Conservation (phyloP, 2,797 vertebrate species). For the Propithecus deckenii region DNA sequence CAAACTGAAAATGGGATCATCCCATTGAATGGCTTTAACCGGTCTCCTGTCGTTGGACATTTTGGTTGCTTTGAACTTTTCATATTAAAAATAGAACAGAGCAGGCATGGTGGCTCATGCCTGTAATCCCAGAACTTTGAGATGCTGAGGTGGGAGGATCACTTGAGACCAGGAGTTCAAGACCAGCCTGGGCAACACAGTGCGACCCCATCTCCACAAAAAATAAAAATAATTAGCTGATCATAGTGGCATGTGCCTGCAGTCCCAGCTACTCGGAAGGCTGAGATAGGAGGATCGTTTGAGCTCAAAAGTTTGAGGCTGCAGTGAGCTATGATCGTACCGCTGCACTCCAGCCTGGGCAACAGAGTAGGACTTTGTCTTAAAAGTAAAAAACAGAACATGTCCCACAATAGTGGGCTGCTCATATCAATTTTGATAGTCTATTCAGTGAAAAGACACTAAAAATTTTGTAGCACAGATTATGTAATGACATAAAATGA, state of each 20-base stretch:
- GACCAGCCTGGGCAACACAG: background rate
- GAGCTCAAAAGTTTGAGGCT: background rate
- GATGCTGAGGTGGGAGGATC: background rate
- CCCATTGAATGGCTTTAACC: background rate
- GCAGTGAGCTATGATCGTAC: background rate
- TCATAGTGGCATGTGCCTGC: background rate
- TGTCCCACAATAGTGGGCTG: background rate
- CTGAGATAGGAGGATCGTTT: background rate
- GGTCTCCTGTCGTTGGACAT: background rate
- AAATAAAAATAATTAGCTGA: background rate
- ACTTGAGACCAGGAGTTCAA: background rate
- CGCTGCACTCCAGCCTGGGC: background rate
- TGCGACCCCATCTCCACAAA: background rate
- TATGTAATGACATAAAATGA: background rate
- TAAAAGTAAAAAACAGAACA: background rate
- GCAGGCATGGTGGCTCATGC: background rate
- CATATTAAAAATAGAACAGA: background rate
- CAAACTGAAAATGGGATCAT: background rate
- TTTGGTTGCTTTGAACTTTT: background rate
- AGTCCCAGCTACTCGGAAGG: background rate
- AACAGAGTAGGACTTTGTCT: background rate
- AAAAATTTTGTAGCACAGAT: background rate
- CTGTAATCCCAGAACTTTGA: background rate
- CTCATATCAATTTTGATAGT: background rate
- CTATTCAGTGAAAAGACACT: background rate